These are phyloP conservation scores for Nanorana parkeri DNA, from an alignment of 2,113 vertebrate species.

Conservation along the genomic window DNA sequence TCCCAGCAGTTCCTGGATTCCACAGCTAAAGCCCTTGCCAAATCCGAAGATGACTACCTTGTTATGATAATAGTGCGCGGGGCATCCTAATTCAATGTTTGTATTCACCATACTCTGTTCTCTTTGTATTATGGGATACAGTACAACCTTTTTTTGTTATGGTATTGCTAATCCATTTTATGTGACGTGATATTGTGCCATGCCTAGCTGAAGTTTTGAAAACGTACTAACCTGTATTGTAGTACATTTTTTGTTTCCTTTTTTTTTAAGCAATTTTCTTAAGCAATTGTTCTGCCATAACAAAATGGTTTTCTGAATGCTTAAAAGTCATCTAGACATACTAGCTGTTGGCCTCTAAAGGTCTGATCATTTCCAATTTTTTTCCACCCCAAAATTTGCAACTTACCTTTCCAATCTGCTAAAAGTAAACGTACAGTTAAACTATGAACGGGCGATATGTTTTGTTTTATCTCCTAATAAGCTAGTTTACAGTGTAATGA, in stretches of 20 bases:
- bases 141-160: slow-evolving; percentile 64
- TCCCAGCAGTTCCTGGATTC: slow-evolving; percentile 99
- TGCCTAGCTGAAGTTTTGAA: slow-evolving; percentile 64
- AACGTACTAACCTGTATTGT: slow-evolving; percentile 46
- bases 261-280: too few species aligned
- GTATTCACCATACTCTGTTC: slow-evolving; percentile 79
- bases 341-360: background rate
- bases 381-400: too few species aligned
- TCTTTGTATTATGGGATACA: slow-evolving; percentile 90
- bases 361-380: too few species aligned
- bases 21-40: slow-evolving; percentile 95
- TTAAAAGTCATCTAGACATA: too few species aligned
- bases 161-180: slow-evolving; percentile 14
- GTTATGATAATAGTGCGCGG: slow-evolving; percentile 99
- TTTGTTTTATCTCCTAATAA: too few species aligned
- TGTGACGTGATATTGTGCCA: slow-evolving; percentile 42
- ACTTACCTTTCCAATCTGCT: too few species aligned
- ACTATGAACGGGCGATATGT: too few species aligned
- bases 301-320: slow-evolving; percentile 62
- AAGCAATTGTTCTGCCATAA: too few species aligned
- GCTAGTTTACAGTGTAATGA: too few species aligned
- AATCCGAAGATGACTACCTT: slow-evolving; percentile 98
- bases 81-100: slow-evolving; percentile 86
- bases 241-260: slow-evolving; percentile 16
- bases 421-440: too few species aligned